phyloP scores from a whole-genome alignment of 1,140 invertebrate genomes.

The Steinernema khuongi region DNA sequence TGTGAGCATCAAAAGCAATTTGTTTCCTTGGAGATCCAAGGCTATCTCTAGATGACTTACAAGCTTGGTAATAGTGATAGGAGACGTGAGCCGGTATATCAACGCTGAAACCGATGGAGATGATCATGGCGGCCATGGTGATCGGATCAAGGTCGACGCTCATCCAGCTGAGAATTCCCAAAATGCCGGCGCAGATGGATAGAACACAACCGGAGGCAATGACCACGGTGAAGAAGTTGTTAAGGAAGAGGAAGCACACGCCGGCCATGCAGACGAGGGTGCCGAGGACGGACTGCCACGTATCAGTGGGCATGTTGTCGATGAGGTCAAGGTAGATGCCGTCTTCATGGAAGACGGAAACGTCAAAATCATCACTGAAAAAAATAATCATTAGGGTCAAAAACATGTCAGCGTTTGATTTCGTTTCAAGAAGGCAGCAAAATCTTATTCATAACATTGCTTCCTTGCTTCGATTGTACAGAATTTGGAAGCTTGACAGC shows the following conservation, averaged over 20 bases:
- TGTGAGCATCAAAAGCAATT: too few species aligned
- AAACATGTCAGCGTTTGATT: neutral
- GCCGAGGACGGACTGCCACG: conserved; percentile 58
- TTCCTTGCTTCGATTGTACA: too few species aligned
- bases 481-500: too few species aligned
- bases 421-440: too few species aligned
- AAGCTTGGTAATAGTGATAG: conserved; percentile 60
- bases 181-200: conserved; percentile 45
- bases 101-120: conserved; percentile 62
- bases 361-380: conserved; percentile 47
- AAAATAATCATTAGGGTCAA: neutral
- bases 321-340: conserved; percentile 60
- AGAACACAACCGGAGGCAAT: conserved; percentile 23
- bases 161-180: conserved; percentile 60
- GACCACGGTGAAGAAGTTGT: conserved; percentile 59
- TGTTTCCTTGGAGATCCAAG: too few species aligned
- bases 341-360: conserved; percentile 56
- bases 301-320: conserved; percentile 60
- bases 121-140: conserved; percentile 62
- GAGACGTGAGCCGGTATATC: conserved; percentile 62
- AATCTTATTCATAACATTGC: too few species aligned
- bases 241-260: conserved; percentile 61
- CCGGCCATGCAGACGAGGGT: conserved; percentile 51
- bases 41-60: neutral
- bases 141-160: conserved; percentile 60